Evolutionary conservation across 2,113 vertebrate species (phyloP).

Genomic region (Heptranchias perlo): DNA sequence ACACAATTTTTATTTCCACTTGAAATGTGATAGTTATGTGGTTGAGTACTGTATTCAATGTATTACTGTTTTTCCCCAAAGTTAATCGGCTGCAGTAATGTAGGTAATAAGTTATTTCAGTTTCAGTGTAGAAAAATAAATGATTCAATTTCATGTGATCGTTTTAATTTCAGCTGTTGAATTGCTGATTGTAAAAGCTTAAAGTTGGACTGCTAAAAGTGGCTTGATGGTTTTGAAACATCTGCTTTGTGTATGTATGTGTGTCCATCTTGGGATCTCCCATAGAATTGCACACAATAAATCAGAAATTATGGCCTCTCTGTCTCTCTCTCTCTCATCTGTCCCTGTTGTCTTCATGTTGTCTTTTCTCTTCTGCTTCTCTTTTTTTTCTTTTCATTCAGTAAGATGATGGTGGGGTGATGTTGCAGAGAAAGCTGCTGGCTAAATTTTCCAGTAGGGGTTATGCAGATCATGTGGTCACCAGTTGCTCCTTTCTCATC

Average conservation of each 20-base stretch:
- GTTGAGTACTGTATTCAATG: neutral
- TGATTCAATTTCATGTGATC: neutral
- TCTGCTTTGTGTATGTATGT: neutral
- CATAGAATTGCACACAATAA: neutral
- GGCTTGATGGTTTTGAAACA: neutral
- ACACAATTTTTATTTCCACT: no score
- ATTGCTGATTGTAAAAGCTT: neutral
- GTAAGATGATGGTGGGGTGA: no score
- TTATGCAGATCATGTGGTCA: no score
- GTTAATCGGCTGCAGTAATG: neutral
- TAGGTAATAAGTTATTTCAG: neutral
- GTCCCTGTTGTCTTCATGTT: no score
- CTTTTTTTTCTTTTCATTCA: no score
- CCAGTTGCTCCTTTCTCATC: no score
- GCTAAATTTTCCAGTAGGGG: no score
- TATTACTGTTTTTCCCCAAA: neutral
- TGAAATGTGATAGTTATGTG: no score
- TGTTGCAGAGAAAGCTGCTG: no score
- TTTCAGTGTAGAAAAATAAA: neutral
- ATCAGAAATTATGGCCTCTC: neutral
- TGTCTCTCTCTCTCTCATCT: neutral
- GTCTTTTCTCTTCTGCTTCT: no score
- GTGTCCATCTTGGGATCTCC: neutral
- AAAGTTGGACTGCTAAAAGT: neutral
- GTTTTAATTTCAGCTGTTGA: neutral